Evolutionary conservation across 2,888 invertebrate genomes (phyloP).

Genomic region (Scaptomyza polygonia): DNA sequence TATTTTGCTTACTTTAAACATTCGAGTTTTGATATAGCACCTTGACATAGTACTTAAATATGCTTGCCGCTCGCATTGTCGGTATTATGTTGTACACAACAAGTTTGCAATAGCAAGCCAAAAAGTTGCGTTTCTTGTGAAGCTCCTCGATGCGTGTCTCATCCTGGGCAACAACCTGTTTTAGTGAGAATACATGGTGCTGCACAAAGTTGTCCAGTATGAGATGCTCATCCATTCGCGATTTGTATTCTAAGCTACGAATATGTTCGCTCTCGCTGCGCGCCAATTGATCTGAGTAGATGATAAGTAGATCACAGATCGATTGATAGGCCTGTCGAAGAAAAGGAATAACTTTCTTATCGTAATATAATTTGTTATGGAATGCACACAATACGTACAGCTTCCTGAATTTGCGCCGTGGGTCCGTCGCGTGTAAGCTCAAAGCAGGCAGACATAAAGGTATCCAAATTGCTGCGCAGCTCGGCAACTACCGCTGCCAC

Average conservation of each 20-base stretch:
- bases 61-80: slow-evolving; percentile 95
- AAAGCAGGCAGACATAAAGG: slow-evolving; percentile 90
- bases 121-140: slow-evolving; percentile 97
- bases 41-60: slow-evolving; percentile 99
- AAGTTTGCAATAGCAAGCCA: slow-evolving; percentile 98
- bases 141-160: slow-evolving; percentile 98
- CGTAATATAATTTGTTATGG: background rate
- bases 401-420: slow-evolving; percentile 89
- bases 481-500: slow-evolving; percentile 86
- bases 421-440: slow-evolving; percentile 88
- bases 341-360: background rate
- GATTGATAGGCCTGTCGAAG: slow-evolving; percentile 92
- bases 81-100: slow-evolving; percentile 98
- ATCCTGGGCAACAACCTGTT: slow-evolving; percentile 96
- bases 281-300: slow-evolving; percentile 94
- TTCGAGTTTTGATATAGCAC: slow-evolving; percentile 83
- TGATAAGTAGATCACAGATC: slow-evolving; percentile 97
- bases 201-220: slow-evolving; percentile 96
- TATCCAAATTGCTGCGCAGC: slow-evolving; percentile 89
- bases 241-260: slow-evolving; percentile 90
- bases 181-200: slow-evolving; percentile 95
- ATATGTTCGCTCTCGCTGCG: slow-evolving; percentile 85
- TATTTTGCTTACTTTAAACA: background rate
- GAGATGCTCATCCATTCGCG: slow-evolving; percentile 91
- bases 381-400: slow-evolving; percentile 85